Percentiles rank a stretch among this genome's conserved stretches.
Conservation (phyloP, 2,113 vertebrate genomes). For the Ochotona curzoniae region DNA sequence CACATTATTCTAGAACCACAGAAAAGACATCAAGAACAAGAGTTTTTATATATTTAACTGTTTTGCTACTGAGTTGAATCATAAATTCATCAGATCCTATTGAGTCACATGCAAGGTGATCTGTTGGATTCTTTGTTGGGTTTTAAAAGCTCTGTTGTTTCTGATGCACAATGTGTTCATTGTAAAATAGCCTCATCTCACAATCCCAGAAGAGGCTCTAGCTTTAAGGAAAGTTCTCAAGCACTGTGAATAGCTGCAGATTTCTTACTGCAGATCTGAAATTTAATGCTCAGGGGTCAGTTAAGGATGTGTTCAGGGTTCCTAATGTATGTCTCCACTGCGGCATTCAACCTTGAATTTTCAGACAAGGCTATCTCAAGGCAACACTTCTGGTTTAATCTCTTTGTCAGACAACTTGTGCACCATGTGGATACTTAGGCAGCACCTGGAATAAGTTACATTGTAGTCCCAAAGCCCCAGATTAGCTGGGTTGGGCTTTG, state of each 20-base stretch:
- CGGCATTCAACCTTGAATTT: not conserved
- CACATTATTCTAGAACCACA: conserved; percentile 13
- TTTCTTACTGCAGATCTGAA: not conserved
- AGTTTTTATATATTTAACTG: conserved; percentile 25
- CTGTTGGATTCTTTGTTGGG: not conserved
- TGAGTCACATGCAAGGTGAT: not conserved
- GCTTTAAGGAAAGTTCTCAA: not conserved
- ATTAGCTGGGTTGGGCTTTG: not conserved
- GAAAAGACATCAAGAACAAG: conserved; percentile 11
- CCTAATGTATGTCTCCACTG: not conserved
- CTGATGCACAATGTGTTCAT: not conserved
- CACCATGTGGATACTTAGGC: not conserved
- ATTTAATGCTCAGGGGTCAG: not conserved
- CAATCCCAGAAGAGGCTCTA: not conserved
- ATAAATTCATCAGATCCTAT: not conserved
- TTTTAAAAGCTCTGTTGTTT: not conserved
- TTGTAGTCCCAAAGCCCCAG: not conserved
- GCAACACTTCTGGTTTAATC: not conserved
- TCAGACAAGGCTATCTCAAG: not conserved
- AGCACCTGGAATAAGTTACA: not conserved
- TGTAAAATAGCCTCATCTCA: not conserved
- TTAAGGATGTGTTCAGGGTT: not conserved
- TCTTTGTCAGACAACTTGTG: not conserved
- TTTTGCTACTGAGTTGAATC: not conserved
- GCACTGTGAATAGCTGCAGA: conserved; percentile 38